Conservation (phyloP, 2,113 vertebrate species). For the Zosterops japonicus region DNA sequence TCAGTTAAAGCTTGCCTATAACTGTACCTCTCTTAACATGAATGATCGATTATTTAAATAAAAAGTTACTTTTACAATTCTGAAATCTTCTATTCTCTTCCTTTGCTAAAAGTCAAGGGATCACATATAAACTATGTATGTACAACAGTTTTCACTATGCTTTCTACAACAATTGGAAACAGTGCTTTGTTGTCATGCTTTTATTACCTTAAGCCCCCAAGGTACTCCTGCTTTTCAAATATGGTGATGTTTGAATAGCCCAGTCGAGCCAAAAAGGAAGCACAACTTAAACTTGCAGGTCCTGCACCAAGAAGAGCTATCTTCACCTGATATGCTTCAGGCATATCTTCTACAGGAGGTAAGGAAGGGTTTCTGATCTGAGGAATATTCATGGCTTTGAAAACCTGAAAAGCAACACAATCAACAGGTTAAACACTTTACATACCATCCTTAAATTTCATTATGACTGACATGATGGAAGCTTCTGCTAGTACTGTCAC, state of each 20-base stretch:
- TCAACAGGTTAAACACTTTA: background rate
- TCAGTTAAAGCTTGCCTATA: background rate
- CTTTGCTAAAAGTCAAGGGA: background rate
- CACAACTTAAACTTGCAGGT: slow-evolving; percentile 85
- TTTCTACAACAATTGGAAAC: background rate
- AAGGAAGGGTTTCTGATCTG: slow-evolving; percentile 80
- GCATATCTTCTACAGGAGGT: slow-evolving; percentile 72
- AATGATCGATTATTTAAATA: background rate
- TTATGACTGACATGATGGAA: background rate
- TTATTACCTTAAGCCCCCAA: slow-evolving; percentile 85
- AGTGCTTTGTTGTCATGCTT: background rate
- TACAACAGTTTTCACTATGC: background rate
- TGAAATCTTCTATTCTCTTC: background rate
- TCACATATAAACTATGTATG: background rate
- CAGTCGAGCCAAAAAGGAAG: slow-evolving; percentile 82
- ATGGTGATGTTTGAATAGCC: slow-evolving; percentile 84
- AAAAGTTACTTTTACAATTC: background rate
- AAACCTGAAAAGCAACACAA: slow-evolving; percentile 74
- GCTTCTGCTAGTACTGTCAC: background rate
- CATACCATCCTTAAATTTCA: background rate
- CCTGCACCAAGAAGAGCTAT: slow-evolving; percentile 86
- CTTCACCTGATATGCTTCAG: slow-evolving; percentile 76
- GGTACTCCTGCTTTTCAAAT: slow-evolving; percentile 82
- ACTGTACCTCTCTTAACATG: background rate
- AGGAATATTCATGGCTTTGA: slow-evolving; percentile 85